These are phyloP conservation scores for Apodemus speciosus DNA, from an alignment of 2,113 vertebrate genomes.

Conservation along the genomic window DNA sequence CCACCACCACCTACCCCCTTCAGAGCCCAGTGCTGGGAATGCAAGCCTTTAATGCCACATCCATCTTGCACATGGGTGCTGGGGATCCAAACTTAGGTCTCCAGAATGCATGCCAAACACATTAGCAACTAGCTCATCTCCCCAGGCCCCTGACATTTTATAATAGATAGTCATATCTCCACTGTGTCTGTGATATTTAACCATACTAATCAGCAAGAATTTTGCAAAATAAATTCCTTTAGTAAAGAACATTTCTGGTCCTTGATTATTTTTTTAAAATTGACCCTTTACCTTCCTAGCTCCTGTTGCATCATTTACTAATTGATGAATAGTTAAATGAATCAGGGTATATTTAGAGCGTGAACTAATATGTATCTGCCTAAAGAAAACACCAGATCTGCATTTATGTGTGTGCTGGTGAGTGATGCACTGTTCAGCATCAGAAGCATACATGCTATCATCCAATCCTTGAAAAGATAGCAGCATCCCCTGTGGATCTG, in stretches of 20 bases:
- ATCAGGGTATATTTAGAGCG: background rate
- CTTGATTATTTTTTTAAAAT: conserved; percentile 39
- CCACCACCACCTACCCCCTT: background rate
- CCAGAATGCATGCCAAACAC: background rate
- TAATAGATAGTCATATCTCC: background rate
- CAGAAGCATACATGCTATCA: background rate
- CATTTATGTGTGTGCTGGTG: background rate
- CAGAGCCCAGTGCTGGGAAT: background rate
- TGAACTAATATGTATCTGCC: background rate
- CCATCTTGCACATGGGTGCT: background rate
- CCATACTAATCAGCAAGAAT: background rate
- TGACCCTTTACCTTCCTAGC: conserved; percentile 1
- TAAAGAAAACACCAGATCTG: conserved; percentile 35
- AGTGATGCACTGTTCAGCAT: background rate
- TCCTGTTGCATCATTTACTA: background rate
- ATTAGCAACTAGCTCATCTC: background rate
- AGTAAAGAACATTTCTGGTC: background rate
- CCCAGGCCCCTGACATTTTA: background rate
- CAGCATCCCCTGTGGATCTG: background rate
- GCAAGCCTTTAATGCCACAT: background rate
- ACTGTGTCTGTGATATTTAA: conserved; percentile 31
- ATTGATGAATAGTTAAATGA: conserved; percentile 7
- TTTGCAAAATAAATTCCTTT: background rate
- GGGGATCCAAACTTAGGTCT: background rate
- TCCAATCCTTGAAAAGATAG: background rate